Evolutionary conservation across 2,888 invertebrate species (phyloP).

Genomic region (Andrena camellia): DNA sequence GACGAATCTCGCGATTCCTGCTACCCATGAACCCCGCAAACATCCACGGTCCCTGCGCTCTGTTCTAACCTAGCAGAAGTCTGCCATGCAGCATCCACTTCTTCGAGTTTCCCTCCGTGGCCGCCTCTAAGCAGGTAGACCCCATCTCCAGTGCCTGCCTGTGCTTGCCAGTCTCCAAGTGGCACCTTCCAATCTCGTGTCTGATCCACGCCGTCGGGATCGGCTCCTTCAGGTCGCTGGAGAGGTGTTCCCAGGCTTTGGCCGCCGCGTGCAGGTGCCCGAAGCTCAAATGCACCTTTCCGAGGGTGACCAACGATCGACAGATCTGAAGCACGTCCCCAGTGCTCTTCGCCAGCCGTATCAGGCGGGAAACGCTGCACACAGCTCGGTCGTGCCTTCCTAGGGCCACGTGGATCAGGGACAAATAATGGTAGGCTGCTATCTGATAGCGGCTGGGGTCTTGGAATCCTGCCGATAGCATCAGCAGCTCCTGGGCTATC

Average conservation of each 20-base stretch:
- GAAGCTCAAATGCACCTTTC: constrained; percentile 79
- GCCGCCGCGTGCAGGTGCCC: constrained; percentile 77
- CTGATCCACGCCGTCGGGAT: constrained; percentile 68
- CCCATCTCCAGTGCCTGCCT: constrained; percentile 69
- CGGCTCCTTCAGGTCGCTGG: constrained; percentile 50
- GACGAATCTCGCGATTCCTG: too few species aligned
- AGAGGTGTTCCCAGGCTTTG: constrained; percentile 75
- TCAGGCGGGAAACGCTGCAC: constrained; percentile 71
- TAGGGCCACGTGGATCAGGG: constrained; percentile 72
- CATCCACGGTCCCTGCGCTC: too few species aligned
- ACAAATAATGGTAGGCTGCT: constrained; percentile 72
- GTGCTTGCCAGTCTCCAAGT: constrained; percentile 75
- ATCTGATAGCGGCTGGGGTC: constrained; percentile 70
- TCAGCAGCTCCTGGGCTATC: constrained; percentile 72
- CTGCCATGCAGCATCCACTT: constrained; percentile 79
- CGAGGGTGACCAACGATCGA: constrained; percentile 74
- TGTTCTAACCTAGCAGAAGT: constrained; percentile 64
- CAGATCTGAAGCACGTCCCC: constrained; percentile 63
- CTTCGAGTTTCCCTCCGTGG: constrained; percentile 67
- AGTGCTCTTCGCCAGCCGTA: constrained; percentile 70
- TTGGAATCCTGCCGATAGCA: constrained; percentile 55
- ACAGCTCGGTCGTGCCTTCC: constrained; percentile 79
- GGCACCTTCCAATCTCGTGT: constrained; percentile 74
- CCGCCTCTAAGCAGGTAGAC: constrained; percentile 66
- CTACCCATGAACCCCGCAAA: too few species aligned